phyloP scores from a whole-genome alignment of 2,888 invertebrate genomes.

The Meteorus colon region DNA sequence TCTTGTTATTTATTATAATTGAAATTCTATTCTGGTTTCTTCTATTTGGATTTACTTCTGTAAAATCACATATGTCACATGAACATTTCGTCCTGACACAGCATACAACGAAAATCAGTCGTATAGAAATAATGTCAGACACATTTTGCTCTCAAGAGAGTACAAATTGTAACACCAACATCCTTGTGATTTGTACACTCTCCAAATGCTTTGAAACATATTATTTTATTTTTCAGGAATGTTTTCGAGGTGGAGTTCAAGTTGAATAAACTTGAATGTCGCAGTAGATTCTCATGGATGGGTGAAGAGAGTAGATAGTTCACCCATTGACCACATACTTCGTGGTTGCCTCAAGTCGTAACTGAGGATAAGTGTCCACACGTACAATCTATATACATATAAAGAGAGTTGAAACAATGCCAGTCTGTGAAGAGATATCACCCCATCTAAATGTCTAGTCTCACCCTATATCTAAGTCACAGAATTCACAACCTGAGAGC shows the following conservation, averaged over 20 bases:
- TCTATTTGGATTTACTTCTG: too few species aligned
- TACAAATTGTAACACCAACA: too few species aligned
- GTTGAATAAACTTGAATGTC: background rate
- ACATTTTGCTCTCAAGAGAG: too few species aligned
- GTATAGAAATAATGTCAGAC: background rate
- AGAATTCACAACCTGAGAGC: background rate
- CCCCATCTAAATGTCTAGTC: constrained; percentile 3
- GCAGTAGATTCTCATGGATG: background rate
- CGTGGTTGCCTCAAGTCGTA: background rate
- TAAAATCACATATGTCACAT: too few species aligned
- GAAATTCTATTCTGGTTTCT: too few species aligned
- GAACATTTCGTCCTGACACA: too few species aligned
- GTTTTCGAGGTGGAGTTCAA: background rate
- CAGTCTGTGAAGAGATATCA: constrained; percentile 1
- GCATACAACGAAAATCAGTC: background rate
- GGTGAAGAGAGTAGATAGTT: background rate
- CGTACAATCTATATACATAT: background rate
- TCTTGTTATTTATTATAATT: too few species aligned
- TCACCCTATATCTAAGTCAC: background rate
- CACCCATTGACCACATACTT: constrained; percentile 8
- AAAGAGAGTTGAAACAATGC: background rate
- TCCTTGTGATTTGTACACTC: too few species aligned
- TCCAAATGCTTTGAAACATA: too few species aligned
- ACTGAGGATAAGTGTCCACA: background rate
- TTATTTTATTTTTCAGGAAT: background rate